Evolutionary conservation across 2,797 vertebrate genomes (phyloP).

Genomic region (Falco concolor): DNA sequence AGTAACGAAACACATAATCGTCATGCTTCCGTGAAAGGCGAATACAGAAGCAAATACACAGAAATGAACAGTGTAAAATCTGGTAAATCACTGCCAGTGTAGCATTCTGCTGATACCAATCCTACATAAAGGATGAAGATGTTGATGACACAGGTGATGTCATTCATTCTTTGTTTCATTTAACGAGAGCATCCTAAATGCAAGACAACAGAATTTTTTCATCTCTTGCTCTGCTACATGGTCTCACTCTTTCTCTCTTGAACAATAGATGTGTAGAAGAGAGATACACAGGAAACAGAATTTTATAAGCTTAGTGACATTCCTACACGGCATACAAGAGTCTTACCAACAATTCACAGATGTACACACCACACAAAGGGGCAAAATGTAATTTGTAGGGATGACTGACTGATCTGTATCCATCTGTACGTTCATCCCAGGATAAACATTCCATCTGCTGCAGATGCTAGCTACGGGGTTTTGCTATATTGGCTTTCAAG

Average conservation of each 20-base stretch:
- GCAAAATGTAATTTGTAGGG: slow-evolving; percentile 44
- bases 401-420: slow-evolving; percentile 27
- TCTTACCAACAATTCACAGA: slow-evolving; percentile 23
- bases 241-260: neutral
- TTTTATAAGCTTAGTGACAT: neutral
- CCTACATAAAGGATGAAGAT: neutral
- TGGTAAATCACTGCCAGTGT: neutral
- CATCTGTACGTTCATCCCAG: slow-evolving; percentile 12
- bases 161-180: neutral
- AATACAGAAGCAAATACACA: neutral
- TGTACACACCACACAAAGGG: neutral
- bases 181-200: neutral
- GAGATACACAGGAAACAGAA: neutral
- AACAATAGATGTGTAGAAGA: neutral
- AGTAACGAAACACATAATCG: neutral
- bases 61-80: neutral
- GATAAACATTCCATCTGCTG: slow-evolving; percentile 54
- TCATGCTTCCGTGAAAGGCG: neutral
- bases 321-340: neutral
- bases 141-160: neutral
- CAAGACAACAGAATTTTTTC: neutral
- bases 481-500: neutral
- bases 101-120: neutral
- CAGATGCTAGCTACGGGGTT: slow-evolving; percentile 22
- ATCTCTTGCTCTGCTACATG: neutral